A percentile compares a stretch with the other conserved stretches of the same genome.
Evolutionary conservation across 1,140 invertebrate species (phyloP).

Genomic region (Phocides pigmalion): DNA sequence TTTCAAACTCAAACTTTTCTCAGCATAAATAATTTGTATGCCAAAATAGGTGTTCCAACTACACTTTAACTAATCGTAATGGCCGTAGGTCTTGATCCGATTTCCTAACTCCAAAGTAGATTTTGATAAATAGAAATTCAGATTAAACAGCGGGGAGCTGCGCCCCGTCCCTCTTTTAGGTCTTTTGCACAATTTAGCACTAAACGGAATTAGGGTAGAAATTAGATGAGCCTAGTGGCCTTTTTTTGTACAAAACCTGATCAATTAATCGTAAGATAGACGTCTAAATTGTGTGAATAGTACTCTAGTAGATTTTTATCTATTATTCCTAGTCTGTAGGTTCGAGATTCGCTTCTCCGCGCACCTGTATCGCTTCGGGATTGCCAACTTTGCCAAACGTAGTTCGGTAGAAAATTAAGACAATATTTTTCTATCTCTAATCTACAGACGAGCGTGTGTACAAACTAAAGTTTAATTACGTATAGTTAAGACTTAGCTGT

Average conservation of each 20-base stretch:
- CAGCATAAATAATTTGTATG: too few relatives aligned
- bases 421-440: slow-evolving; percentile 33
- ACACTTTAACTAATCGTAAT: too few relatives aligned
- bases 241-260: slow-evolving; percentile 23
- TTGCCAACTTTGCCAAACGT: slow-evolving; percentile 30
- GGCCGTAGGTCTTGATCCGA: too few relatives aligned
- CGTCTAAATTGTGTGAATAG: slow-evolving; percentile 3
- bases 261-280: slow-evolving; percentile 13
- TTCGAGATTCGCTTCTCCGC: slow-evolving; percentile 7
- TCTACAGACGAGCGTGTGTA: slow-evolving; percentile 34
- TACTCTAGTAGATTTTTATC: slow-evolving; percentile 14
- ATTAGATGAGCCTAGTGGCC: slow-evolving; percentile 13
- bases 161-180: not conserved
- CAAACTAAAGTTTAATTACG: slow-evolving; percentile 36
- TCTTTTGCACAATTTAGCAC: slow-evolving; percentile 18
- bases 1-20: too few relatives aligned
- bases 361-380: slow-evolving; percentile 1
- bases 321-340: slow-evolving; percentile 10
- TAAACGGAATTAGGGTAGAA: slow-evolving; percentile 13
- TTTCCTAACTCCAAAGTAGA: not conserved
- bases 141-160: not conserved
- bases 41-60: too few relatives aligned
- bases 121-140: not conserved
- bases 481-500: slow-evolving; percentile 32
- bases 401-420: slow-evolving; percentile 22